Conservation (phyloP, 2,888 invertebrate species). For the Metopia argyrocephala region DNA sequence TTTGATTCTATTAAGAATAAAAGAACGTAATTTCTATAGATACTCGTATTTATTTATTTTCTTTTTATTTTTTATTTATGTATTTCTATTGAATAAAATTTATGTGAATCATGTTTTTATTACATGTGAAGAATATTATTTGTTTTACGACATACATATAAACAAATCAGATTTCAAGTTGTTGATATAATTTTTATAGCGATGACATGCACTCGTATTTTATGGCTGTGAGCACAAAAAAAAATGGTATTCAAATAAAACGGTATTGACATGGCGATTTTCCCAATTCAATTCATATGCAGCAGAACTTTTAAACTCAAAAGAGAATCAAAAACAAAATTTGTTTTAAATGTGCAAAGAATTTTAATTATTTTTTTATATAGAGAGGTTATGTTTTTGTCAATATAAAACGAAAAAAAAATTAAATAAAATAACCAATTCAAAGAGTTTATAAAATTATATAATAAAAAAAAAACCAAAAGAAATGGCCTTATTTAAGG, state of each 20-base stretch:
- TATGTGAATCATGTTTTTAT: conserved; percentile 58
- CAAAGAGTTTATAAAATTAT: background rate
- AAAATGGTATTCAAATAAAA: conserved; percentile 22
- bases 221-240: background rate
- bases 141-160: conserved; percentile 20
- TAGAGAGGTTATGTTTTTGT: conserved; percentile 15
- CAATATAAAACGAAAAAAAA: background rate
- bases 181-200: conserved; percentile 25
- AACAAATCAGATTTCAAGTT: conserved; percentile 3
- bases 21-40: conserved; percentile 30
- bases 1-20: conserved; percentile 5
- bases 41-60: background rate
- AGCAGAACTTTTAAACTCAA: conserved; percentile 12
- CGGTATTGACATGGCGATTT: conserved; percentile 41
- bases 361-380: conserved; percentile 29
- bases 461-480: background rate
- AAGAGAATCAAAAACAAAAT: conserved; percentile 5
- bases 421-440: background rate
- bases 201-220: conserved; percentile 18
- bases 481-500: conserved; percentile 35
- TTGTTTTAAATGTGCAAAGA: conserved; percentile 41
- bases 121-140: conserved; percentile 57
- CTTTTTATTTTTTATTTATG: conserved; percentile 19
- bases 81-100: conserved; percentile 45
- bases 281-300: conserved; percentile 27